These are phyloP conservation scores for Zaprionus ghesquierei DNA, from an alignment of 1,140 invertebrate species.

Conservation along the genomic window DNA sequence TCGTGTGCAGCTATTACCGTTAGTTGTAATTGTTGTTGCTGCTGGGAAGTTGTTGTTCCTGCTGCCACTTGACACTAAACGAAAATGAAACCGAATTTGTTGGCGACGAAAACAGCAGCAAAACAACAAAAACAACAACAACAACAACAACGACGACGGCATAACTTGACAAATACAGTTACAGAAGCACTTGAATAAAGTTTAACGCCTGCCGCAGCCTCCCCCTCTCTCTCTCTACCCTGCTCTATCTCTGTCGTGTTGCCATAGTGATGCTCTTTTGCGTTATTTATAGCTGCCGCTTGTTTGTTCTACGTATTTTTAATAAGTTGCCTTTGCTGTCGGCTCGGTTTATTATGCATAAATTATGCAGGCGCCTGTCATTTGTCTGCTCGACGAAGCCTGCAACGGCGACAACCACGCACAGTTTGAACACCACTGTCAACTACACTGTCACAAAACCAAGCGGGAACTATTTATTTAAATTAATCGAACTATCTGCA, in stretches of 20 bases:
- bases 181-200: constrained; percentile 54
- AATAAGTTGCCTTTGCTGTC: constrained; percentile 73
- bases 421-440: constrained; percentile 51
- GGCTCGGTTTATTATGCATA: constrained; percentile 72
- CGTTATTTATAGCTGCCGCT: constrained; percentile 74
- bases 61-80: constrained; percentile 74
- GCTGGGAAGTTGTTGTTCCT: constrained; percentile 22
- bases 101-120: constrained; percentile 51
- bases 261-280: not conserved
- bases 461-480: not conserved
- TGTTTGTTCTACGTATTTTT: constrained; percentile 65
- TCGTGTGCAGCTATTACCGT: constrained; percentile 71
- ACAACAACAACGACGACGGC: constrained; percentile 32
- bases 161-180: constrained; percentile 44
- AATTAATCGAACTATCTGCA: too few species aligned
- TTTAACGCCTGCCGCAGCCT: constrained; percentile 11
- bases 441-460: not conserved
- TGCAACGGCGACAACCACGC: constrained; percentile 12
- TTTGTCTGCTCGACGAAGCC: constrained; percentile 28
- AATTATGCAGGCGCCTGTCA: constrained; percentile 66
- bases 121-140: constrained; percentile 15
- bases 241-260: not conserved
- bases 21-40: constrained; percentile 43
- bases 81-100: constrained; percentile 77
- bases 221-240: not conserved